Percentiles rank a stretch among this genome's conserved stretches.
phyloP scores from a whole-genome alignment of 2,797 vertebrate genomes.

The Falco cherrug region DNA sequence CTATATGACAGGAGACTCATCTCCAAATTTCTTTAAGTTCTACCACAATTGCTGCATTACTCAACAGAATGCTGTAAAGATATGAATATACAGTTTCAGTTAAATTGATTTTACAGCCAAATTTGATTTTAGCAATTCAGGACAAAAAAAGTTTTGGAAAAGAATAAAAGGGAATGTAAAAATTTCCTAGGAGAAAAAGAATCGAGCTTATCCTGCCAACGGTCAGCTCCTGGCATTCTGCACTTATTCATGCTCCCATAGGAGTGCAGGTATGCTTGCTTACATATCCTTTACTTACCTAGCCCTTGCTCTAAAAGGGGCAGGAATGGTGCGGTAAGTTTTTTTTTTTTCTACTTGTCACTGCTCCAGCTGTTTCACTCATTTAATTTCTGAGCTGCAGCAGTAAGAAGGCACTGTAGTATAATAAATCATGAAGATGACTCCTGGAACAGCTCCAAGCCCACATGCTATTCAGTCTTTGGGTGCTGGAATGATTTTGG shows the following conservation, averaged over 20 bases:
- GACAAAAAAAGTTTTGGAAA: background rate
- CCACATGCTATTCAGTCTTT: background rate
- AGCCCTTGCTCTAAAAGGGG: background rate
- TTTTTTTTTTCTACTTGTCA: background rate
- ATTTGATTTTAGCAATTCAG: background rate
- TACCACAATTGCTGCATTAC: background rate
- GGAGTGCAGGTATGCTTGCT: background rate
- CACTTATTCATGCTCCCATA: background rate
- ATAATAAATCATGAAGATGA: background rate
- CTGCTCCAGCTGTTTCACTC: background rate
- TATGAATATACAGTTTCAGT: background rate
- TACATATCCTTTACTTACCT: background rate
- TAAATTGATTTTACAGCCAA: background rate
- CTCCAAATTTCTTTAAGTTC: background rate
- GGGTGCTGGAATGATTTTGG: background rate
- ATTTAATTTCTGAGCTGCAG: background rate
- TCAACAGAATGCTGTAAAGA: background rate
- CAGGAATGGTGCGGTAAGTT: background rate
- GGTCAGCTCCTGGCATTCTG: background rate
- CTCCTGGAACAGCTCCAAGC: background rate
- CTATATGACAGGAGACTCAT: background rate
- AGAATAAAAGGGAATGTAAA: background rate
- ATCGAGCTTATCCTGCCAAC: background rate
- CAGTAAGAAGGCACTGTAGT: background rate
- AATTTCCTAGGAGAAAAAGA: background rate